Base-by-base conservation (phyloP, 2,113 vertebrate genomes). In the Phycodurus eques region DNA sequence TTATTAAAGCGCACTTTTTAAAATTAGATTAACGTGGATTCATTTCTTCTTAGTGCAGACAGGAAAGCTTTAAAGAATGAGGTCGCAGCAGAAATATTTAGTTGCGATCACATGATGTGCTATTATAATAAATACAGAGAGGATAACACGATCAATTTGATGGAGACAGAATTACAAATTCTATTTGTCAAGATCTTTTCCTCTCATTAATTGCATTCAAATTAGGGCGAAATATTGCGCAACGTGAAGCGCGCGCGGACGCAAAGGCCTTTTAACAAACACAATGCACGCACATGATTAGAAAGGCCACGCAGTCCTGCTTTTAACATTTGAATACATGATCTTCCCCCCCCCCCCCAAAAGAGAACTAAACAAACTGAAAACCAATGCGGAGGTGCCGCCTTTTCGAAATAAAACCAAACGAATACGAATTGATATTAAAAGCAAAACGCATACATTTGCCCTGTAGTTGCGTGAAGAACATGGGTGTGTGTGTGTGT, bases 21-120 rank as follows among this genome's bases (percentile, higher is more conserved):
- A 4, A 20, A 33, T 15, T 27, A 31, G n/a, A 31, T 14, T 12
- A 13, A 31, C 2, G 10, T n/a, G 59, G 10, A 74, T 79, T 74
- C 62, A 71, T 65, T 44, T 49, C 3, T 53, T 68, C 70, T 51
- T 5, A n/a, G 13, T 3, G 35, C 56, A 57, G 54, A 8, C 22
- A 49, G 47, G 5, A 20, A 53, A 13, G 19, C 13, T 51, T 46
- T 8, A 62, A 84, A 91, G 88, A 92, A 89, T 83, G 77, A 82
- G 84, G 86, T 90, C 89, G 91, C 74, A 82, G 67, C 68, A 73
- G 68, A 80, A 72, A 85, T 82, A 66, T 67, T 80, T 88, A 65
- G 76, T 80, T 80, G 63, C 49, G 19, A 53, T 53, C 49, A 20
- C 53, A 51, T 51, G 74, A 79, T 67, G 19, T 42, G 51, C 5